Percentiles rank a stretch among this genome's conserved stretches.
phyloP scores from a whole-genome alignment of 2,113 vertebrate genomes.

The Progne subis region DNA sequence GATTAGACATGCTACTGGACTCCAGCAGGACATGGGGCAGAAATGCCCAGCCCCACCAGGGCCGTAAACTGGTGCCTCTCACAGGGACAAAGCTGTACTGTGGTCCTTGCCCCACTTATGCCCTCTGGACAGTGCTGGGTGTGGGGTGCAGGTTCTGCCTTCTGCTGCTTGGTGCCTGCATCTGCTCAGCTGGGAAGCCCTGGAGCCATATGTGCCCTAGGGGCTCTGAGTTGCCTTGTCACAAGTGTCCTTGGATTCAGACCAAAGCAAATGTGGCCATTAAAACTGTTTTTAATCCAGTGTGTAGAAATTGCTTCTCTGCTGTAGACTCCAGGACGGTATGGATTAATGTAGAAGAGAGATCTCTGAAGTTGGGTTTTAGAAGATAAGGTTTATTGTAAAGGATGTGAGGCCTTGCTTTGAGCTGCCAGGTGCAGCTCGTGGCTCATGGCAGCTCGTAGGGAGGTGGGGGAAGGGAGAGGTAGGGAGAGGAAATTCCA shows the following conservation, averaged over 20 bases:
- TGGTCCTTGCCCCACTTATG: background rate
- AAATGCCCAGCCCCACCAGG: accelerated
- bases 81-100: background rate
- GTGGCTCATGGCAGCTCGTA: too few species aligned
- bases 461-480: too few species aligned
- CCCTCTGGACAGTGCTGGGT: background rate
- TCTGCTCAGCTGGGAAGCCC: background rate
- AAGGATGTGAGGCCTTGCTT: too few species aligned
- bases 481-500: too few species aligned
- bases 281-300: conserved; percentile 26
- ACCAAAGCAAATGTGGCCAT: conserved; percentile 35
- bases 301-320: too few species aligned
- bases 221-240: background rate
- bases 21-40: background rate
- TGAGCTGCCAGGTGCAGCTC: too few species aligned
- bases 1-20: background rate
- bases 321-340: too few species aligned
- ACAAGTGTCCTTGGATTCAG: conserved; percentile 61
- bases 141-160: background rate
- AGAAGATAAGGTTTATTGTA: too few species aligned
- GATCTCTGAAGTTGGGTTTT: too few species aligned
- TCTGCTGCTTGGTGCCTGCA: background rate
- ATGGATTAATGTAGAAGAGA: too few species aligned
- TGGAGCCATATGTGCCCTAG: background rate
- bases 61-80: background rate